These are phyloP conservation scores for Climacteris rufus DNA, from an alignment of 2,113 vertebrate species.

Conservation along the genomic window DNA sequence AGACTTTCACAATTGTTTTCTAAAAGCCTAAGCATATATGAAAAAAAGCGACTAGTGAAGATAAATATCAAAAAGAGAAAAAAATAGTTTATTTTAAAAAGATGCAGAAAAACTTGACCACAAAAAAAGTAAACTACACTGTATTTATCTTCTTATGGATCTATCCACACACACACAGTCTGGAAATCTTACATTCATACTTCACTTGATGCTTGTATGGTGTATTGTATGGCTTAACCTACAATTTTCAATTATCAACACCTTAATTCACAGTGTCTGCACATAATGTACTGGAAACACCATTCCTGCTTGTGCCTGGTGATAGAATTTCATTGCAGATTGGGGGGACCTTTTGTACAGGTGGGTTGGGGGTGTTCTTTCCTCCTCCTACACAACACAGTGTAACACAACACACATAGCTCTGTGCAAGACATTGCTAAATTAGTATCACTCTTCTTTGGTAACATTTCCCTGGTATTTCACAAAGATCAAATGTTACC, in stretches of 20 bases:
- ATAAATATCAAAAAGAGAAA: background rate
- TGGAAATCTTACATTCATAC: background rate
- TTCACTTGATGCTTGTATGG: background rate
- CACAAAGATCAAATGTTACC: background rate
- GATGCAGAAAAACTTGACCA: background rate
- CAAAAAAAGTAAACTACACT: background rate
- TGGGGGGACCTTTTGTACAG: rapidly evolving
- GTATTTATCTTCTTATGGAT: background rate
- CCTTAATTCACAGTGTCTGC: background rate
- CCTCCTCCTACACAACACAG: too few relatives aligned
- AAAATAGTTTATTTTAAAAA: background rate
- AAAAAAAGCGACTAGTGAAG: background rate
- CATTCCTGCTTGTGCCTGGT: background rate
- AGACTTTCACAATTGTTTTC: background rate
- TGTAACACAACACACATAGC: background rate
- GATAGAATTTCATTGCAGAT: background rate
- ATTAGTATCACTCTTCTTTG: background rate
- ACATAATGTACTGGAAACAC: background rate
- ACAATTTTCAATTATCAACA: background rate
- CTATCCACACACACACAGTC: background rate
- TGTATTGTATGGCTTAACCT: background rate
- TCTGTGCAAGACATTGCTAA: background rate
- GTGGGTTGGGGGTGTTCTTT: background rate
- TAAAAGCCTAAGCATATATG: background rate
- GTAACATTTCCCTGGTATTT: background rate